Base-by-base conservation (phyloP, 2,888 invertebrate genomes). In the Lithophane semibrunnea region DNA sequence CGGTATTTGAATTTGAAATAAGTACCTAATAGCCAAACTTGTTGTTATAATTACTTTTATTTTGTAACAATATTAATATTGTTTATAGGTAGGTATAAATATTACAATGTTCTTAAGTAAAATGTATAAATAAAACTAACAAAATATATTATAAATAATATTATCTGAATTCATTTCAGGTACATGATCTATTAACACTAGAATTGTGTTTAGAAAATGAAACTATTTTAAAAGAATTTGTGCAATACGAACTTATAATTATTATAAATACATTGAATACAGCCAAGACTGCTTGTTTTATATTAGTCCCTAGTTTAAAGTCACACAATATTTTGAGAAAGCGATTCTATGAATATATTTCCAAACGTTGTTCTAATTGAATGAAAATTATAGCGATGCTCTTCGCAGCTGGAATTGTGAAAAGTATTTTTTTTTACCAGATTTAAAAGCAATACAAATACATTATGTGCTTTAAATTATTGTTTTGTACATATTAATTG, bases 1-100 rank as follows among this genome's bases (percentile, higher is more conserved):
- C 73, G 78, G 74, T 76, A 58, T 77, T 75, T 83, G 90, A 88
- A 90, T 90, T 86, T 86, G 70, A 89, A 92, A 89, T 88, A 85
- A 89, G 67, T 75, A 29, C 29, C 29, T 29, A 89, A 85, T 82
- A 81, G 81, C 47, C 64, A 70, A 82, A 85, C 65, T 82, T 83
- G 61, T 75, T 69, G 79, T 77, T 78, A 52, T 83, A 84, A 83
- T 86, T 76, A 80, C 75, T 79, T 89, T 88, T 88, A 88, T 88
- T 88, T 82, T 78, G 80, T 86, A 87, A 87, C 85, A 82, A 42
- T 54, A 47, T 79, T 83, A 73, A 73, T 56, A 58, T 76, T 69
- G 66, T 70, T 52, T 72, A 73, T 75, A 49, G 8, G 16, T 75
- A 49, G 8, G 16, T 56, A 75, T 88, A 80, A 80, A 78, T 83